Evolutionary conservation across 92 coral and sea anemone genomes (phyloP), one percentile per base, ranked within the genome.

Genomic region (Blastomussa wellsi): DNA sequence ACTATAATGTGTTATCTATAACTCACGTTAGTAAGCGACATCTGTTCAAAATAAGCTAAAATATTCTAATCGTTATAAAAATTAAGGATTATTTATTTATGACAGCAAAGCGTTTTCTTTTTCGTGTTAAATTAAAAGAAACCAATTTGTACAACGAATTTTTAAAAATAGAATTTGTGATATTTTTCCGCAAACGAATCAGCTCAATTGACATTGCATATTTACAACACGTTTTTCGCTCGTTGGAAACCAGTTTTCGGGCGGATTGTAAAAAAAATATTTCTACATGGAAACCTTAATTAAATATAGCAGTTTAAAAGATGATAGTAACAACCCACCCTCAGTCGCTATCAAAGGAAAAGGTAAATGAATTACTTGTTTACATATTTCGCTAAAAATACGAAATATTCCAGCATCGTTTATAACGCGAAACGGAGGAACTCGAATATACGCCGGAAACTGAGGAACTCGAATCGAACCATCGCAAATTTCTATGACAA

Each of bases 121-220:
- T 62, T 13, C 4, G 68, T 28, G 5, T 4, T 28, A 14, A 57
- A 9, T 62, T 62, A 9, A 0, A 51, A 62, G 9, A 10, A 13
- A 26, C 13, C 68, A 62, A 9, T 28, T 62, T 28, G 32, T 62
- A 62, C 9, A 62, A 62, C 2, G 66, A 1, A 60, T 60, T 62
- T 26, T 70, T 5, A 19, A 33, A 70, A 15, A 7, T 35, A 33
- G 42, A 69, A 69, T 69, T 20, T 7, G 8, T n/a, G 7, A 36
- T 15, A 3, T 69, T 69, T 29, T 20, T 5, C 19, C 38, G 7
- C 3, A 20, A 22, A 69, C 15, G 10, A 33, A 15, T 69, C n/a
- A 33, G 41, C 38, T 70, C 26, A 73, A 80, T 44, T 67, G 49
- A 41, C 20, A n/a, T 19, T 36, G 84, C 84, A 80, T 80, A 44